Evolutionary conservation across 2,113 vertebrate species (phyloP), one percentile per base, ranked within the genome.

Genomic region (Oreamnos americanus): DNA sequence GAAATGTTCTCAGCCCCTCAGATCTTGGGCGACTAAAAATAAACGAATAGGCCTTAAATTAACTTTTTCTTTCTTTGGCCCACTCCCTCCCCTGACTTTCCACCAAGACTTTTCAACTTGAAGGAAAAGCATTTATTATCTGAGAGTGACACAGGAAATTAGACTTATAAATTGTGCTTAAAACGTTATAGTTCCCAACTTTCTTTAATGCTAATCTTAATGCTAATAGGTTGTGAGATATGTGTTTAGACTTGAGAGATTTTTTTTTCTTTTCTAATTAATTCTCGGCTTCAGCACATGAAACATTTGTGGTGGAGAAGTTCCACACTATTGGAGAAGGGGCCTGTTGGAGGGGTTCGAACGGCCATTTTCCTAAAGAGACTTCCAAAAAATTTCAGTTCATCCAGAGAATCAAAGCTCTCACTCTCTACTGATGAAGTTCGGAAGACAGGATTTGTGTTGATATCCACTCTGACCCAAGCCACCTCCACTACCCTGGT

Each of bases 21-120:
- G 99, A 99, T 99, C 99, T 99, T 92, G 96, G 98, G 98, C 98
- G 88, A 98, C 99, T 99, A 99, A 99, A 99, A 99, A 99, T 99
- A 99, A 99, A 99, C 98, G 98, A 99, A 99, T 98, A 98, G 98
- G 98, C 95, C 98, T 98, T 98, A 99, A 99, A 99, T 99, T 99
- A 99, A 98, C 96, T 98, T 98, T 96, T 97, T 98, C 97, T 98
- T 96, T 97, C 93, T 97, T 71, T 78, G 43, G 45, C 4, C 71
- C 96, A 47, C 12, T 15, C 26, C 57, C 5, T 39, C 57, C 64
- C 60, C 43, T 58, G 33, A 33, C 92, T 87, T 78, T 87, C 96
- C 96, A 90, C 97, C 97, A 95, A 95, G 98, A 97, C 96, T 99
- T 99, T 98, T 98, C 97, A 97, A 98, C 98, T 98, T 97, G 96